Base-by-base conservation (phyloP, 2,888 invertebrate genomes). In the Heliconius ethilla region DNA sequence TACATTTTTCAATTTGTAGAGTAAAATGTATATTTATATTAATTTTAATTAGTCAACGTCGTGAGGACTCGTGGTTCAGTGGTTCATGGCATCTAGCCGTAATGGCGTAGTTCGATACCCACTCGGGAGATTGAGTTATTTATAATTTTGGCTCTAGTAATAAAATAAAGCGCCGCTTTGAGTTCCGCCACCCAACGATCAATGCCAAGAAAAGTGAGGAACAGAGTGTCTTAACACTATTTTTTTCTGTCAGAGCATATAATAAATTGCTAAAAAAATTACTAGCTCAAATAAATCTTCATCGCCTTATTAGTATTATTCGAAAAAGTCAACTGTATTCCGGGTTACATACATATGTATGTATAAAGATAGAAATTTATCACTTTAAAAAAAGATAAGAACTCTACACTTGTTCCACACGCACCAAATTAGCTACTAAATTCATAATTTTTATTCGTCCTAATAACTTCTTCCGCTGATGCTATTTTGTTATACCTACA, bases 381-480 rank as follows among this genome's bases (percentile, higher is more conserved):
- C 27, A 27, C 15, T 63, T 25, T 6, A 63, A 15, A 15, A 5
- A 11, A 25, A 25, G 6, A 40, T 6, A n/a, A 13, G 2, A n/a
- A 6, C 2, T 13, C 13, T n/a, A 63, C 7, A 22, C 9, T 67
- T 25, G 37, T 7, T 15, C 6, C 69, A 69, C 40, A 69, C 69
- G 18, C 18, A 25, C 69, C 2, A 69, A 27, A 69, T 69, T 69
- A 69, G 15, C 7, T 40, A 63, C 25, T 63, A 13, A 13, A 5
- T 6, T 67, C 6, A 67, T 40, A 45, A 40, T 79, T 77, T 72
- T 72, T 51, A 77, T 79, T 75, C 69, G 55, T 37, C 18, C 75
- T 79, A 79, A 77, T 67, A 77, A 77, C 70, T 75, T 18, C 62
- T 79, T 79, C 79, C 79, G 79, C 18, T n/a, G 5, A 22, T 33